Evolutionary conservation across 2,797 vertebrate genomes (phyloP), one percentile per base, ranked within the genome.

Genomic region (Lindbergichthys nudifrons): DNA sequence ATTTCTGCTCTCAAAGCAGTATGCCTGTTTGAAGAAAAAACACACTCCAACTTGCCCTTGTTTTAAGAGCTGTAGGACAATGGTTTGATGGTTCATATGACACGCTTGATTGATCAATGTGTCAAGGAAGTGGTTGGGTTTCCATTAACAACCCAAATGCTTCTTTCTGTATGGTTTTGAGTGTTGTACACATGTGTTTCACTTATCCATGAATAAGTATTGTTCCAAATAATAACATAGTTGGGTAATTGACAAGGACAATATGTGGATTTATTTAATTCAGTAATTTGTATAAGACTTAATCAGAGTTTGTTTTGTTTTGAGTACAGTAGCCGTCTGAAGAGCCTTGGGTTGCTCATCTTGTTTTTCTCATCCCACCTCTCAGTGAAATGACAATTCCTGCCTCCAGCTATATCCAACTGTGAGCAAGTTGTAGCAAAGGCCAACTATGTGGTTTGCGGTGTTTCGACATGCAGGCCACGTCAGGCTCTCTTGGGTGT

Each of bases 401-500:
- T 68, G 87, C 80, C 78, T 92, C 61, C 57, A 86, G 88, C 86
- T 80, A 79, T 60, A 87, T 83, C 66, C 70, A 75, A 73, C 78
- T 54, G 42, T 43, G 82, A 89, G 88, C 93, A 86, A 92, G 93
- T 94, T 70, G 61, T 41, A 84, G 92, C 94, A 92, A 53, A 92
- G 89, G 74, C 83, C 87, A 94, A 91, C 83, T 94, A 93, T 95
- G 93, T 76, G 80, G 73, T 70, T 79, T 73, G 84, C 39, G 71
- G 77, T 93, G 94, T 94, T 92, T 87, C 73, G 75, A 94, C 95
- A 93, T 67, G 94, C 88, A 83, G 53, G 74, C 72, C 85, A 69
- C 59, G 67, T 83, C 82, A 77, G 81, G 74, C 73, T 64, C 76
- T 87, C 50, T 58, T 86, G 80, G 87, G 89, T 83, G 92, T 89